Evolutionary conservation across 2,797 vertebrate genomes (phyloP), one percentile per base, ranked within the genome.

Genomic region (Tenualosa thibaudeaui): DNA sequence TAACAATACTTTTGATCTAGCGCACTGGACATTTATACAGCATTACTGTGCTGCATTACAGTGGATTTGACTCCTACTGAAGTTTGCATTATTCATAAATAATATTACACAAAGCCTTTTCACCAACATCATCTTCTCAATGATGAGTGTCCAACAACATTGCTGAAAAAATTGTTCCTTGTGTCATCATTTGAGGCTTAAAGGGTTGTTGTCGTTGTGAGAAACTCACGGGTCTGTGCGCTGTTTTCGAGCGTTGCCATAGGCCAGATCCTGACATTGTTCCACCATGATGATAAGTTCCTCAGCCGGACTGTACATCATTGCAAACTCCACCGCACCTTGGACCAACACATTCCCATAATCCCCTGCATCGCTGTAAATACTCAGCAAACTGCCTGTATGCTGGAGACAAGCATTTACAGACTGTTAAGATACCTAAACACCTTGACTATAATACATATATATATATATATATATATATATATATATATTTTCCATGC

Each of bases 341-440:
- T 87, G 89, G 6, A 92, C 90, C 8, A 58, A 5, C 46, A 92
- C 87, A 60, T 86, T 86, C 24, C 91, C 90, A 81, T 89, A 91
- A 46, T 92, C 91, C 17, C 91, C 91, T 0, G 91, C 91, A 12
- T 92, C 90, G 13, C 90, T 92, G 90, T 92, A 92, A 50, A 92
- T 86, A 37, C 91, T 92, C 83, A 92, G 62, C 86, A 89, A 15
- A 84, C 91, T 92, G 24, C 84, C 85, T 0, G 88, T 90, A 26
- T 81, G 90, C 91, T 92, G 50, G 12, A 31, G 60, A 83, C 1
- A 43, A 43, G 50, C 5, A 46, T n/a, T 56, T 46, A 58, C 40
- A 81, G 26, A 37, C 49, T 71, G 62, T 0, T 3, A 5, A 68
- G 5, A 19, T 13, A 6, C 58, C 6, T 4, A 1, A 31, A 26